Evolutionary conservation across 2,113 vertebrate genomes (phyloP).

Genomic region (Colius striatus): DNA sequence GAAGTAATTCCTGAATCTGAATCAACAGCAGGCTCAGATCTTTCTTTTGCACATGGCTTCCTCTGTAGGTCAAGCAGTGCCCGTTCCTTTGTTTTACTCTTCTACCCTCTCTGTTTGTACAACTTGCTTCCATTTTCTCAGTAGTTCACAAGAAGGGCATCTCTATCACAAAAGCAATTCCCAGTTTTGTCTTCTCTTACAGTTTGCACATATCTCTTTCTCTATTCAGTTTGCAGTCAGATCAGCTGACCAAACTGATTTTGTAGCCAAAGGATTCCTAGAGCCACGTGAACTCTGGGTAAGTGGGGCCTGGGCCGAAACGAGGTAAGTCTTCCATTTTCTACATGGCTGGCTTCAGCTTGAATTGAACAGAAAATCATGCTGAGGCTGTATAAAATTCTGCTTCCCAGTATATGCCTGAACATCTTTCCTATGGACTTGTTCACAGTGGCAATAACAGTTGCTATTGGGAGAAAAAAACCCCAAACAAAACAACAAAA

Average conservation of each 20-base stretch:
- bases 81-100: background rate
- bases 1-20: background rate
- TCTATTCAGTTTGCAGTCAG: background rate
- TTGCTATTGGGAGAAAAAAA: background rate
- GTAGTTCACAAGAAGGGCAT: background rate
- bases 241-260: constrained; percentile 1
- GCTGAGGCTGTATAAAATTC: background rate
- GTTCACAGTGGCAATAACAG: background rate
- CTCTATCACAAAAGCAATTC: background rate
- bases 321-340: background rate
- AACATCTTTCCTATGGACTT: background rate
- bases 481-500: background rate
- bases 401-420: background rate
- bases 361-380: background rate
- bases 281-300: background rate
- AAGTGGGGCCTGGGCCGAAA: background rate
- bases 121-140: background rate
- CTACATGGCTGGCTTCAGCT: background rate
- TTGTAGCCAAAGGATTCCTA: background rate
- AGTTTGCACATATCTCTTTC: background rate
- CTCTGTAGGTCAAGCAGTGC: background rate
- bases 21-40: background rate
- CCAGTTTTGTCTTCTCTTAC: background rate
- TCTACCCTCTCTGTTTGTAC: background rate
- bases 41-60: background rate